Evolutionary conservation across 2,113 vertebrate species (phyloP).

Genomic region (Coptodon rendalli): DNA sequence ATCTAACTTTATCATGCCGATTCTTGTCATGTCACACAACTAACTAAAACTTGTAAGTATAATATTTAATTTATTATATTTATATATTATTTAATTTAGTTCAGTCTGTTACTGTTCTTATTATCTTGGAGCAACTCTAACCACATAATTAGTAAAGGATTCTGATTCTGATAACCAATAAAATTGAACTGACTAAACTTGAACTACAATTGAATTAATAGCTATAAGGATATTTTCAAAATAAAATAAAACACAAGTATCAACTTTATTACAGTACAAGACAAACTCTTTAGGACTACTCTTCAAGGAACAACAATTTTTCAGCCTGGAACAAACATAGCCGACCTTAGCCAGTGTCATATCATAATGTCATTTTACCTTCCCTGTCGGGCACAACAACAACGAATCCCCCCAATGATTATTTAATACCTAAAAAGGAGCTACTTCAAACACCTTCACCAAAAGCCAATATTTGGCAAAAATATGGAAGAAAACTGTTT

Average conservation of each 20-base stretch:
- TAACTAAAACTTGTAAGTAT: background rate
- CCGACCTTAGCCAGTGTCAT: background rate
- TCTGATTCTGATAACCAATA: background rate
- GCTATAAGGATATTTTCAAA: background rate
- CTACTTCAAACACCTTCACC: background rate
- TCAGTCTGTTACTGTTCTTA: background rate
- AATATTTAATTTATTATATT: background rate
- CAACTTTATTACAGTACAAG: background rate
- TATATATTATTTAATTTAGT: background rate
- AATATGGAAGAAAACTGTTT: background rate
- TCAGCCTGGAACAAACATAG: background rate
- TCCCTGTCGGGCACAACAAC: background rate
- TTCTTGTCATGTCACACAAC: background rate
- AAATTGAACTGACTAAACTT: background rate
- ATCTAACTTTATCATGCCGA: fast-evolving
- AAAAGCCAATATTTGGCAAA: background rate
- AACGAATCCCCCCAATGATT: background rate
- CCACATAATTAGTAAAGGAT: background rate
- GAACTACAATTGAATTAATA: background rate
- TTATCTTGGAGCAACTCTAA: background rate
- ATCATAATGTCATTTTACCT: background rate
- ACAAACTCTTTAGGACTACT: background rate
- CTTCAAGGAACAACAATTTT: background rate
- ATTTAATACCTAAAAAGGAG: background rate
- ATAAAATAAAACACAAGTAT: background rate